Conservation (phyloP, 2,888 invertebrate species). For the Limnephilus marmoratus region DNA sequence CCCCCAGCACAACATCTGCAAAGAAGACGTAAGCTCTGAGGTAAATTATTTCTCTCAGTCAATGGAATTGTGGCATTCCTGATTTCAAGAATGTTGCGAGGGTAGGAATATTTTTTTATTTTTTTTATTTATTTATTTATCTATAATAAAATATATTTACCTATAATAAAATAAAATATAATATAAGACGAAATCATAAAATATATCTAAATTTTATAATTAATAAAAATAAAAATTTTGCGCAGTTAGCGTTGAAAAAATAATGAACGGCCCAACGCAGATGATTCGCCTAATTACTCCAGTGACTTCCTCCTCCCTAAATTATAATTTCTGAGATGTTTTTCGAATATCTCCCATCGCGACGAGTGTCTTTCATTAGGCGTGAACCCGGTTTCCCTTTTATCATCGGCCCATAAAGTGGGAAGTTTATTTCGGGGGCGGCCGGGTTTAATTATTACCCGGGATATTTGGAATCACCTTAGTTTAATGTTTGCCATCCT, state of each 20-base stretch:
- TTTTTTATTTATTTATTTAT: no score
- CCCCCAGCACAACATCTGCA: no score
- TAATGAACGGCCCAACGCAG: background rate
- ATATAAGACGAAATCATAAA: no score
- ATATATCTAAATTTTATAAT: no score
- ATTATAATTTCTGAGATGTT: conserved; percentile 8
- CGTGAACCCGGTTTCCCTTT: conserved; percentile 42
- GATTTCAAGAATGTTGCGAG: no score
- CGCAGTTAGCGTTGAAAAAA: no score
- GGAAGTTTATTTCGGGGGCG: conserved; percentile 34
- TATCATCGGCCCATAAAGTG: conserved; percentile 47
- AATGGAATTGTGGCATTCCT: no score
- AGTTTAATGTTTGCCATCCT: conserved; percentile 54
- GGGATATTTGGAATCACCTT: conserved; percentile 54
- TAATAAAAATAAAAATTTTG: background rate
- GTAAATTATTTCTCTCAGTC: no score
- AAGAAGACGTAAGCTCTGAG: no score
- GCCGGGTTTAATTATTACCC: conserved; percentile 48
- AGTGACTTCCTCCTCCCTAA: background rate
- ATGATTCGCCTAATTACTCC: background rate
- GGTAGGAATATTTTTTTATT: no score
- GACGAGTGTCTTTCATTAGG: conserved; percentile 24
- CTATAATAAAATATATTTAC: no score
- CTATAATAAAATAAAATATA: no score
- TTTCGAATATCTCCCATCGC: conserved; percentile 25